Base-by-base conservation (phyloP, 1,140 invertebrate genomes). In the Solenopsis invicta region DNA sequence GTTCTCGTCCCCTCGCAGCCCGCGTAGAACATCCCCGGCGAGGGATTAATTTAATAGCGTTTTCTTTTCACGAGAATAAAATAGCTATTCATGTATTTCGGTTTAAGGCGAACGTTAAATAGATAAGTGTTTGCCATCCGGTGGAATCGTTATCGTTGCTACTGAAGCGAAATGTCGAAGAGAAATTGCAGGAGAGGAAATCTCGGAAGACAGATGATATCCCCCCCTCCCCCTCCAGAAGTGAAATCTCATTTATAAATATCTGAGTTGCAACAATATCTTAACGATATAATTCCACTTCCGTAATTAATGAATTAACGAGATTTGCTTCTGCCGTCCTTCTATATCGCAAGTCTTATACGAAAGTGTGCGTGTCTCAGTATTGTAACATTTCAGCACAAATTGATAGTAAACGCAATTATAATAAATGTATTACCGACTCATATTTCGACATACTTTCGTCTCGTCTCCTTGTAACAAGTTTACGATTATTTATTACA, bases 311-410 rank as follows among this genome's bases (percentile, higher is more conserved):
- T 34, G 50, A 89, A 87, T 87, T 84, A 89, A 76, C 66, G 78
- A 81, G 72, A 87, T 87, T 87, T 87, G 85, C 78, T 87, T 87
- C 85, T 89, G 59, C 89, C 88, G 77, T 89, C 88, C 89, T 90
- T 84, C 78, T 87, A 69, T 78, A 82, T 52, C 59, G 69, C 87
- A 78, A 89, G 77, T 90, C 85, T 88, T 90, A 86, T 48, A 56
- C 34, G 59, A 89, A 84, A 84, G 84, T 84, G 9, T 67, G 72
- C 56, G 16, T 80, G 18, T 48, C 48, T 54, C n/a, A 21, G 21
- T 59, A 56, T 64, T 85, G 8, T 66, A 78, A 78, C 34, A 78
- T 78, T 66, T 78, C 29, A 78, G 6, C 59, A 80, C 62, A 80
- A 52, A 80, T 54, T 69, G 48, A 24, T 80, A 59, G 72, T 61